phyloP scores from a whole-genome alignment of 1,140 invertebrate species.

The Papilio xuthus region DNA sequence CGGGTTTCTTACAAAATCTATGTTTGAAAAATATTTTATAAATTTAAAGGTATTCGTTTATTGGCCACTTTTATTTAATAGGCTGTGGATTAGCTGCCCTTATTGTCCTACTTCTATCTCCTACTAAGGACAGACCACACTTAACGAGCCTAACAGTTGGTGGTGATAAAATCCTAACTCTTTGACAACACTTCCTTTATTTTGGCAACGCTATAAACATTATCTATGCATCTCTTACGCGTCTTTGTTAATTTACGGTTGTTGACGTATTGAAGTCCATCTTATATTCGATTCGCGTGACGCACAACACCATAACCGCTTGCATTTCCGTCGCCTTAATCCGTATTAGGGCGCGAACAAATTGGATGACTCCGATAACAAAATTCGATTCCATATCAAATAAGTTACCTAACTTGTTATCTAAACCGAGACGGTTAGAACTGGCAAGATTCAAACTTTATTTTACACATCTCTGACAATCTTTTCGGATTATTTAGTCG shows the following conservation, averaged over 20 bases:
- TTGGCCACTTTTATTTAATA: background rate
- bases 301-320: slow-evolving; percentile 59
- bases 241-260: background rate
- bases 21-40: background rate
- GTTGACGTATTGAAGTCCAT: slow-evolving; percentile 52
- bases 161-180: no score
- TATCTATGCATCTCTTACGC: slow-evolving; percentile 2
- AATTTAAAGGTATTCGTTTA: background rate
- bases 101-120: background rate
- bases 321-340: slow-evolving; percentile 66
- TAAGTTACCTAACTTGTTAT: slow-evolving; percentile 27
- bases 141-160: background rate
- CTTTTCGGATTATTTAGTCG: background rate
- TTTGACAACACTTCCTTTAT: background rate
- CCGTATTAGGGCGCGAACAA: slow-evolving; percentile 61
- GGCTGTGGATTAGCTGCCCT: background rate
- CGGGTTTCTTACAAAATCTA: background rate
- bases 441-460: background rate
- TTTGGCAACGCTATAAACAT: background rate
- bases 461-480: background rate
- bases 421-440: background rate
- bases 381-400: slow-evolving; percentile 53
- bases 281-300: slow-evolving; percentile 59
- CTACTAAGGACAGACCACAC: background rate
- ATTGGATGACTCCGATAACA: slow-evolving; percentile 65